Conservation (phyloP, 2,888 invertebrate genomes). For the Mimachlamys varia region DNA sequence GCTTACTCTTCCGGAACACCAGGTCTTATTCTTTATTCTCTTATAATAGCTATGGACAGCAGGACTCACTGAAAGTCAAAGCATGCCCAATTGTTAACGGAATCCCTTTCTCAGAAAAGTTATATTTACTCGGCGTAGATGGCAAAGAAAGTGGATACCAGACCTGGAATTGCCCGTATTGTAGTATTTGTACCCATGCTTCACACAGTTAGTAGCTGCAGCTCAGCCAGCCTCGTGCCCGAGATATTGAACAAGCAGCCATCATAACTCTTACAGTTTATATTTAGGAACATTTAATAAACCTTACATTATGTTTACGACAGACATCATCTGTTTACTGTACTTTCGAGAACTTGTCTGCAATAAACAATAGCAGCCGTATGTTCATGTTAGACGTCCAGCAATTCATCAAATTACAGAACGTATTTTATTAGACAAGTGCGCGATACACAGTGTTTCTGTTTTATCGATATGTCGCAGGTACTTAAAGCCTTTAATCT, state of each 20-base stretch:
- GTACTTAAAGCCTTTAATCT: neutral
- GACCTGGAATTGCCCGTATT: too few relatives aligned
- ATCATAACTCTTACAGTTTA: neutral
- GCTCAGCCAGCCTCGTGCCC: too few relatives aligned
- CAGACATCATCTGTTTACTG: neutral
- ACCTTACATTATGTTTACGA: neutral
- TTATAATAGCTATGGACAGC: too few relatives aligned
- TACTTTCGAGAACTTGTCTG: neutral
- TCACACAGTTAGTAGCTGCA: too few relatives aligned
- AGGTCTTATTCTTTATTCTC: too few relatives aligned
- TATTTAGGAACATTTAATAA: neutral
- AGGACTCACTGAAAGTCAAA: too few relatives aligned
- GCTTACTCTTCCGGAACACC: too few relatives aligned
- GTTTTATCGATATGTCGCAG: neutral
- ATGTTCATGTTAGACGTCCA: neutral
- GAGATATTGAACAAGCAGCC: neutral
- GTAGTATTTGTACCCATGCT: too few relatives aligned
- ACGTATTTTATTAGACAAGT: neutral
- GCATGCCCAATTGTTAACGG: too few relatives aligned
- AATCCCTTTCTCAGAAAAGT: too few relatives aligned
- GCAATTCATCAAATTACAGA: neutral
- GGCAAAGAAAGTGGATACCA: too few relatives aligned
- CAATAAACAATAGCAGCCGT: neutral
- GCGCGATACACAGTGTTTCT: neutral
- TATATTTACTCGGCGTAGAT: too few relatives aligned